Conservation (phyloP, 2,113 vertebrate species). For the Athene noctua region DNA sequence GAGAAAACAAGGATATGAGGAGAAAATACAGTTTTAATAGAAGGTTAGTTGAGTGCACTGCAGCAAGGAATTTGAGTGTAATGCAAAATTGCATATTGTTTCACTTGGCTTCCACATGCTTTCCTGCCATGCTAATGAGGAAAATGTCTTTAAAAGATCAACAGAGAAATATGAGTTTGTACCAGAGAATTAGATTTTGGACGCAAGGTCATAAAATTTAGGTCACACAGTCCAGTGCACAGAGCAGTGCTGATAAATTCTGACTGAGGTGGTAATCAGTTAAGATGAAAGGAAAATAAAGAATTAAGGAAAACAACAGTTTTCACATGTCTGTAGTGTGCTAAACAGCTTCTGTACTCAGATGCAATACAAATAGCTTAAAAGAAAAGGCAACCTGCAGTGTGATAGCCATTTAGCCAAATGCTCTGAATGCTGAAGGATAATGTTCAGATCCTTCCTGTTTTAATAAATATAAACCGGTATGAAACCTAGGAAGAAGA, state of each 20-base stretch:
- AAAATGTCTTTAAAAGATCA: conserved; percentile 58
- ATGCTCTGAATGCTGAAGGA: conserved; percentile 4
- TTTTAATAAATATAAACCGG: not conserved
- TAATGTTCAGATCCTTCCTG: not conserved
- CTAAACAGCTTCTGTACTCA: not conserved
- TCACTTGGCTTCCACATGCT: conserved; percentile 47
- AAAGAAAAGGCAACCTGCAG: not conserved
- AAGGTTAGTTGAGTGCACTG: conserved; percentile 40
- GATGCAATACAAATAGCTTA: not conserved
- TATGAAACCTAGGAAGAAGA: not conserved
- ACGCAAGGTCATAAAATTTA: conserved; percentile 42
- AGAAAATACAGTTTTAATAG: conserved; percentile 30
- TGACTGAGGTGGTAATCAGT: conserved; percentile 34
- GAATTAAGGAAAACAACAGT: conserved; percentile 43
- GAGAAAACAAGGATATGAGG: not conserved
- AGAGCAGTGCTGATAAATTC: conserved; percentile 50
- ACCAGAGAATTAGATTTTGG: conserved; percentile 35
- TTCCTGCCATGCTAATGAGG: conserved; percentile 62
- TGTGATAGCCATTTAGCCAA: not conserved
- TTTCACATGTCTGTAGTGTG: not conserved
- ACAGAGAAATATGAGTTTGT: conserved; percentile 57
- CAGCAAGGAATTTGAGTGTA: conserved; percentile 48
- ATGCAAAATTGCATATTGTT: conserved; percentile 56
- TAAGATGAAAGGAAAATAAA: conserved; percentile 31
- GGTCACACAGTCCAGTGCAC: conserved; percentile 57